Evolutionary conservation across 2,888 invertebrate genomes (phyloP).

Genomic region (Archips crataeganus): DNA sequence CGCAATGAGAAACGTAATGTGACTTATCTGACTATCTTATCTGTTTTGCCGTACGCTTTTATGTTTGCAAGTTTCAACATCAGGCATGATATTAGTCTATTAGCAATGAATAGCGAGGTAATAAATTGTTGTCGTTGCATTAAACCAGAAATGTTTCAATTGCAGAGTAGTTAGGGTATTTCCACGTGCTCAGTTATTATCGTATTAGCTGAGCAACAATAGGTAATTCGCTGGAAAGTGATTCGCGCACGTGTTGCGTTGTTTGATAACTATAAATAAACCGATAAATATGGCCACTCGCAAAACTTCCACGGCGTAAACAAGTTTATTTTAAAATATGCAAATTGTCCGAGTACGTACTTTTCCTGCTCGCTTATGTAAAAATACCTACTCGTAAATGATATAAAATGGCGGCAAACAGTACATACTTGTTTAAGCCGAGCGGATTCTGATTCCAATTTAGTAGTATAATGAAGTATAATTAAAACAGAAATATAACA

Average conservation of each 20-base stretch:
- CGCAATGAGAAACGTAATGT: background rate
- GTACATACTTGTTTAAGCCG: background rate
- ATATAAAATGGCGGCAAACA: background rate
- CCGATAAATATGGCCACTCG: background rate
- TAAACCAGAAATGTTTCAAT: background rate
- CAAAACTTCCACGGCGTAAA: background rate
- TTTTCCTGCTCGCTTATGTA: background rate
- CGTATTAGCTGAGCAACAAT: slow-evolving; percentile 30
- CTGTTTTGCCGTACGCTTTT: background rate
- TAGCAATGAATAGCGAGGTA: background rate
- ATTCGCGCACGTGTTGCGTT: background rate
- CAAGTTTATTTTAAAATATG: slow-evolving; percentile 9
- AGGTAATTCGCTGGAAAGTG: background rate
- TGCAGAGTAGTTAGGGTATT: slow-evolving; percentile 10
- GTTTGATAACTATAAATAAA: background rate
- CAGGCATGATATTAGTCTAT: background rate
- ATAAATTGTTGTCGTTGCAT: background rate
- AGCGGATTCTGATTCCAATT: background rate
- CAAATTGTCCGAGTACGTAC: background rate
- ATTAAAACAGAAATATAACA: slow-evolving; percentile 6
- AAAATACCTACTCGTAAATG: background rate
- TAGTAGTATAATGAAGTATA: background rate
- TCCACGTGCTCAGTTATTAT: slow-evolving; percentile 24
- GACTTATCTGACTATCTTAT: slow-evolving; percentile 11
- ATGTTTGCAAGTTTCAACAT: slow-evolving; percentile 1